Evolutionary conservation across 2,888 invertebrate species (phyloP), one percentile per base, ranked within the genome.

Genomic region (Lasioglossum lativentre): DNA sequence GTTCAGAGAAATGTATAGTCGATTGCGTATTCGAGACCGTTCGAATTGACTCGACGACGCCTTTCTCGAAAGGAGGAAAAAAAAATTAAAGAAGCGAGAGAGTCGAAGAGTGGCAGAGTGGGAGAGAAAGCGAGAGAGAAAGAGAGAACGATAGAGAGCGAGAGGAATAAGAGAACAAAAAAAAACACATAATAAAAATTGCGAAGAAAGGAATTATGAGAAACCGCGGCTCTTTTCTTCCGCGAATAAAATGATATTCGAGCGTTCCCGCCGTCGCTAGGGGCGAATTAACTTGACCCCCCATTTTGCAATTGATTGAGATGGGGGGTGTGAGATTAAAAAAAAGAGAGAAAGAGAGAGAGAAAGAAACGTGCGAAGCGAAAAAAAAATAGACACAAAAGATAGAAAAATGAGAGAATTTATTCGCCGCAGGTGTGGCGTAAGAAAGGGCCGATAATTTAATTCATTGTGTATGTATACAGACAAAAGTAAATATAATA

Each of bases 381-480:
- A 70, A 40, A 70, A 68, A 86, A 88, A 81, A 87, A 82, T 84
- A 89, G 88, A 78, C 84, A 86, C 72, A 84, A 91, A 91, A 88
- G 84, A 89, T 86, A 89, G 87, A 88, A 88, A 70, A 89, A 85
- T 85, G 88, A 89, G 89, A 89, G 89, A 89, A 89, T 89, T 90
- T 89, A 90, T 90, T 75, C 85, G 87, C 87, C 88, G 88, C 85
- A 56, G 42, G 70, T 83, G 86, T 80, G 90, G 89, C 91, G 91
- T 90, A 88, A 89, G 89, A 89, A 91, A 90, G 92, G 92, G 93
- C 94, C 92, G 93, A 92, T 93, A 94, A 93, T 94, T 92, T 94
- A 94, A 94, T 94, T 94, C 93, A 94, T 93, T 94, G 94, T 95
- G 94, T 94, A 95, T 95, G 94, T 94, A 95, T 94, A 95, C 94